Conservation (phyloP, 2,113 vertebrate species). For the Cryptotis parvus region DNA sequence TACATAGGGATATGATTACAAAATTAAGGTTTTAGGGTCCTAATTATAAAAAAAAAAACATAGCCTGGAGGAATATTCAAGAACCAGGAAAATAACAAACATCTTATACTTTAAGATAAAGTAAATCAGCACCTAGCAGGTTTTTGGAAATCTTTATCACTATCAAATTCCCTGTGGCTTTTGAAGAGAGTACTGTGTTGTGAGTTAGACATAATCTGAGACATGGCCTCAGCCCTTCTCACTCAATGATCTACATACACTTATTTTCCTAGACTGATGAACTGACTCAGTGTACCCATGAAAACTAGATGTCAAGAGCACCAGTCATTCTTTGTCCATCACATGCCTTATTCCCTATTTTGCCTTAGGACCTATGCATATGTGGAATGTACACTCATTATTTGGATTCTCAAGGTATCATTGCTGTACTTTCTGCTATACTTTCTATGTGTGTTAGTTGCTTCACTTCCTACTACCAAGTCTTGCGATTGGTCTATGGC, state of each 20-base stretch:
- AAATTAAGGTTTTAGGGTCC: neutral
- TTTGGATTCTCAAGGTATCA: neutral
- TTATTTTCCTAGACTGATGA: neutral
- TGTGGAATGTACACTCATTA: fast-evolving
- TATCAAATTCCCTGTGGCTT: neutral
- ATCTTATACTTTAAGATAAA: too few species aligned
- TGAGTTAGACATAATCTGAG: neutral
- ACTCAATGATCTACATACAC: neutral
- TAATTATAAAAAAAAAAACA: slow-evolving; percentile 10
- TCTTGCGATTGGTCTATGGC: neutral
- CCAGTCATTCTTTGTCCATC: neutral
- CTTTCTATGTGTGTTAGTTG: neutral
- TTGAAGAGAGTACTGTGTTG: neutral
- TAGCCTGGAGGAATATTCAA: neutral
- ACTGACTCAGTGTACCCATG: neutral
- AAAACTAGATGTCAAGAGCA: neutral
- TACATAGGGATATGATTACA: neutral
- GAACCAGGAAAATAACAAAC: neutral
- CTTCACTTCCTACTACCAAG: neutral
- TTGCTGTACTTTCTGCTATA: neutral
- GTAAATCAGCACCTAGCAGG: neutral
- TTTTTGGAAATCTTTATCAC: neutral
- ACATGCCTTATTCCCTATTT: neutral
- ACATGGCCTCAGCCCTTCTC: neutral
- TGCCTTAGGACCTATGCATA: neutral